Conservation (phyloP, 2,888 invertebrate genomes). For the Anoplius nigerrimus region DNA sequence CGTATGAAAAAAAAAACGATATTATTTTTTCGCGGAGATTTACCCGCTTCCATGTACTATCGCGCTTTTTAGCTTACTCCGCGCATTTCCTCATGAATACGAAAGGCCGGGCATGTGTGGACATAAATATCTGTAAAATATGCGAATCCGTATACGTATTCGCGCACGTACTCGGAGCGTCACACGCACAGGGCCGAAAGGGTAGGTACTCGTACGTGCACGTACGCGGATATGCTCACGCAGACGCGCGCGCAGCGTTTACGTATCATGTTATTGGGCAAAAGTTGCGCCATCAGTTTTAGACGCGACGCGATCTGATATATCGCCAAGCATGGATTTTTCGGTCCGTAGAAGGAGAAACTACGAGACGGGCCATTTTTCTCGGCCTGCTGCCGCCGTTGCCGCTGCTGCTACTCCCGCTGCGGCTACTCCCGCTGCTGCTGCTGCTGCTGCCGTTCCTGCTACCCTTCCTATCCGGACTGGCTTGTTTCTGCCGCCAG, state of each 20-base stretch:
- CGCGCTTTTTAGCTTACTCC: too few species aligned
- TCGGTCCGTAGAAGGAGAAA: slow-evolving; percentile 53
- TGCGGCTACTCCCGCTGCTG: slow-evolving; percentile 20
- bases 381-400: slow-evolving; percentile 52
- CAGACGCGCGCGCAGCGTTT: slow-evolving; percentile 37
- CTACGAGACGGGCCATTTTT: slow-evolving; percentile 64
- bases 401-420: background rate
- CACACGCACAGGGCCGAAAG: too few species aligned
- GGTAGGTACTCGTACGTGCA: too few species aligned
- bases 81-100: background rate
- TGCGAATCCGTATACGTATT: background rate
- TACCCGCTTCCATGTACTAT: too few species aligned
- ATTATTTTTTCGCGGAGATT: too few species aligned
- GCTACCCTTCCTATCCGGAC: background rate
- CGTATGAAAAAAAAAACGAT: too few species aligned
- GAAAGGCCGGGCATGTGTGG: background rate
- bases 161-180: too few species aligned
- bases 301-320: slow-evolving; percentile 64
- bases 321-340: slow-evolving; percentile 57
- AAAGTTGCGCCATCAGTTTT: slow-evolving; percentile 67
- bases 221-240: too few species aligned
- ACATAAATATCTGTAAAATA: background rate
- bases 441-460: slow-evolving; percentile 31
- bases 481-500: background rate
- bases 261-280: slow-evolving; percentile 63